Percentiles rank a stretch among this genome's conserved stretches.
These are phyloP conservation scores for Ostrea edulis DNA, from an alignment of 1,140 invertebrate genomes.

Conservation along the genomic window DNA sequence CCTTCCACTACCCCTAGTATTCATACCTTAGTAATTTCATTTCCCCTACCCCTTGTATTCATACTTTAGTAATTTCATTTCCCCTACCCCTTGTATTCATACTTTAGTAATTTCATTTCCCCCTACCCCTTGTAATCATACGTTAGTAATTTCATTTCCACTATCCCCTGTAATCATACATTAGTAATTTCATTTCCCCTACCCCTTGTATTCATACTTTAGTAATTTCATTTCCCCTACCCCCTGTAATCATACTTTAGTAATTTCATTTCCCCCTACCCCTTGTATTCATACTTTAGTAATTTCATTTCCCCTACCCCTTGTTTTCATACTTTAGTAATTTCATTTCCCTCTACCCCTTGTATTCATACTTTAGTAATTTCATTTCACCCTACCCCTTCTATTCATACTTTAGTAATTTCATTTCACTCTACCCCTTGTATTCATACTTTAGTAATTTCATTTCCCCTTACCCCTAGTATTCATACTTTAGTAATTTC, in stretches of 20 bases:
- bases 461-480: background rate
- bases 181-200: no score
- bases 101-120: constrained; percentile 66
- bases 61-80: background rate
- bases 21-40: background rate
- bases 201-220: background rate
- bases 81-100: constrained; percentile 64
- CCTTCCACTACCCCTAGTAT: background rate
- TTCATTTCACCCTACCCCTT: no score
- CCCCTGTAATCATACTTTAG: background rate
- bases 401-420: no score
- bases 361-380: no score
- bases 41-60: background rate
- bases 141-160: constrained; percentile 75
- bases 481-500: background rate
- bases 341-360: no score
- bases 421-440: no score
- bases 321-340: no score
- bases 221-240: no score
- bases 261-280: no score
- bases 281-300: no score
- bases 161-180: no score
- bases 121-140: constrained; percentile 74
- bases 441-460: background rate
- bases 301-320: no score